Evolutionary conservation across 2,113 vertebrate genomes (phyloP), one percentile per base, ranked within the genome.

Genomic region (Aythya baeri): DNA sequence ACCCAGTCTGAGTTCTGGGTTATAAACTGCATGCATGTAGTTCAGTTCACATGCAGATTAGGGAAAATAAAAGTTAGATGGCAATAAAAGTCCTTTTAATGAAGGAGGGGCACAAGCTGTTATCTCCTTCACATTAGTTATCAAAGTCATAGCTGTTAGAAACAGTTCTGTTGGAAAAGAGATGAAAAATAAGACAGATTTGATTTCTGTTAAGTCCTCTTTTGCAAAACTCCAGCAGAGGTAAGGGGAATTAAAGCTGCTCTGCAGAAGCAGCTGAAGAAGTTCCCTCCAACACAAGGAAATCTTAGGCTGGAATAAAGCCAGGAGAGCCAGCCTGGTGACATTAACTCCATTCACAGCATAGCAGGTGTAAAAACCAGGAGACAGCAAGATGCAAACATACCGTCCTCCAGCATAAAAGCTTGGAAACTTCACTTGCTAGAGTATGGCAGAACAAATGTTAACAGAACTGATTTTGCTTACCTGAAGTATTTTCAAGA

Each of bases 221-320:
- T 85, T 77, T 91, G 63, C 62, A 87, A 93, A 82, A 85, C 32
- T 65, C 12, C 81, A 43, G 27, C 31, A 43, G 75, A 43, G 52
- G 59, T 67, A 94, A 71, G 34, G 20, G 67, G 76, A 83, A 86
- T 81, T 88, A 74, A 94, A 95, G 63, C 68, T 91, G 36, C 34
- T 80, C 72, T 78, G 38, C 66, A 90, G 79, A 93, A 94, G 72
- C 91, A 96, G 72, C 88, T 95, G 94, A 91, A 93, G 83, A 72
- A 50, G 17, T 86, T 93, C 74, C 50, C 57, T 95, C 43, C 68
- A 83, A 44, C 67, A 61, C 46, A 61, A 91, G 82, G 88, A 96
- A 96, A 89, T 95, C 87, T 71, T 59, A 34, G 74, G 4, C 65
- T 96, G 93, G 96, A 95, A 67, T 67, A 78, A 52, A 16, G 89